Conservation (phyloP, 2,888 invertebrate genomes). For the Apamea monoglypha region DNA sequence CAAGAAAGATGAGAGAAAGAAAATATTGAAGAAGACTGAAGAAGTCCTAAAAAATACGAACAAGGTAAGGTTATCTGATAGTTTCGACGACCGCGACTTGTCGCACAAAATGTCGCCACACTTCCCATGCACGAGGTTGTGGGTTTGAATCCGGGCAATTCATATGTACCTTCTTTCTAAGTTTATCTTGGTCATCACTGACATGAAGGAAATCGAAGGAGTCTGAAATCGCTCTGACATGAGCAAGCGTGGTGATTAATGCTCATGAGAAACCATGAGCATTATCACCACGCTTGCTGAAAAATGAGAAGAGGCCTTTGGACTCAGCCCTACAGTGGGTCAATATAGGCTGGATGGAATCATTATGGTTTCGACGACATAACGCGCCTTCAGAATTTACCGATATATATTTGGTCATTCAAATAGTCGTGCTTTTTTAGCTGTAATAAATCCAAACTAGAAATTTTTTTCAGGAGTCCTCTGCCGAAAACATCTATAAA, state of each 20-base stretch:
- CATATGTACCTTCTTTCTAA: not conserved
- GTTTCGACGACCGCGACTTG: not conserved
- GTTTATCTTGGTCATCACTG: not conserved
- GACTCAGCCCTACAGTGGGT: not conserved
- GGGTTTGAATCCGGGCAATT: not conserved
- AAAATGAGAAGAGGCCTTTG: not conserved
- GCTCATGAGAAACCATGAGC: too few relatives aligned
- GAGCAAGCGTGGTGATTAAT: not conserved
- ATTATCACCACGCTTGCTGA: too few relatives aligned
- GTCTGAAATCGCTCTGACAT: not conserved
- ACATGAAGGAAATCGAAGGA: too few relatives aligned
- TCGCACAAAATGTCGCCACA: not conserved
- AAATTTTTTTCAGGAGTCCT: constrained; percentile 84
- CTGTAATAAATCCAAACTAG: not conserved
- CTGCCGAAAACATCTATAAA: constrained; percentile 93
- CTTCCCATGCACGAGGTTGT: not conserved
- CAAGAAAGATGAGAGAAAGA: constrained; percentile 86
- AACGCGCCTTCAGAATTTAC: not conserved
- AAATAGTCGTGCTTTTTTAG: not conserved
- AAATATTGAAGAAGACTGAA: constrained; percentile 84
- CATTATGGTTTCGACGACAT: not conserved
- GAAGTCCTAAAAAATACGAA: constrained; percentile 69
- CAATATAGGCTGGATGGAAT: not conserved
- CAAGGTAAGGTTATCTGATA: constrained; percentile 73
- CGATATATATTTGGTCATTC: not conserved